Conservation (phyloP, 2,888 invertebrate species). For the Monochamus alternatus region DNA sequence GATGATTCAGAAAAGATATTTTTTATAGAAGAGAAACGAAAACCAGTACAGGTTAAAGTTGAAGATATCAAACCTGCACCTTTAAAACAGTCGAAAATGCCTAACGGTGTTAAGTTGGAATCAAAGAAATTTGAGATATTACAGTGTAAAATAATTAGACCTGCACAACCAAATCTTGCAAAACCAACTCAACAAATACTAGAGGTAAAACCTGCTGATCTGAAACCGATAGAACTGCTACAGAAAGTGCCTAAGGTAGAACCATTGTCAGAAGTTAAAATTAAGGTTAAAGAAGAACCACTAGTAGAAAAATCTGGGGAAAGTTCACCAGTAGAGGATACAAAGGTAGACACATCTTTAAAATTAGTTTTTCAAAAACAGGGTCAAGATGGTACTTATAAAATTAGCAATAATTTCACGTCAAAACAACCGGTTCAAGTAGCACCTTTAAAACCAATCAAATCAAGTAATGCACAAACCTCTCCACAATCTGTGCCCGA, state of each 20-base stretch:
- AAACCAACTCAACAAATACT: conserved; percentile 7
- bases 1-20: conserved; percentile 72
- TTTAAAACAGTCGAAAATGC: conserved; percentile 43
- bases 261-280: conserved; percentile 9
- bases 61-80: conserved; percentile 52
- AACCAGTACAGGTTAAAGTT: conserved; percentile 69
- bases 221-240: conserved; percentile 5
- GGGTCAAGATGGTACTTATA: conserved; percentile 71
- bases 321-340: conserved; percentile 44
- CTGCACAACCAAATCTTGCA: conserved; percentile 27
- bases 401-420: conserved; percentile 66
- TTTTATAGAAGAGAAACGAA: conserved; percentile 70
- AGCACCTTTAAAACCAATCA: conserved; percentile 70
- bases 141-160: conserved; percentile 54
- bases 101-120: conserved; percentile 44
- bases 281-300: conserved; percentile 31
- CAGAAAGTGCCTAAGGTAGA: conserved; percentile 32
- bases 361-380: conserved; percentile 73
- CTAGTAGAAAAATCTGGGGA: conserved; percentile 43
- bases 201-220: conserved; percentile 22
- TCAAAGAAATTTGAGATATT: conserved; percentile 53
- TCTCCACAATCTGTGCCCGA: conserved; percentile 47
- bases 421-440: conserved; percentile 65
- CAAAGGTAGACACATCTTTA: conserved; percentile 62
- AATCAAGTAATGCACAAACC: conserved; percentile 54